A percentile compares a stretch with the other conserved stretches of the same genome.
Conservation (phyloP, 2,113 vertebrate species). For the Hylia prasina region DNA sequence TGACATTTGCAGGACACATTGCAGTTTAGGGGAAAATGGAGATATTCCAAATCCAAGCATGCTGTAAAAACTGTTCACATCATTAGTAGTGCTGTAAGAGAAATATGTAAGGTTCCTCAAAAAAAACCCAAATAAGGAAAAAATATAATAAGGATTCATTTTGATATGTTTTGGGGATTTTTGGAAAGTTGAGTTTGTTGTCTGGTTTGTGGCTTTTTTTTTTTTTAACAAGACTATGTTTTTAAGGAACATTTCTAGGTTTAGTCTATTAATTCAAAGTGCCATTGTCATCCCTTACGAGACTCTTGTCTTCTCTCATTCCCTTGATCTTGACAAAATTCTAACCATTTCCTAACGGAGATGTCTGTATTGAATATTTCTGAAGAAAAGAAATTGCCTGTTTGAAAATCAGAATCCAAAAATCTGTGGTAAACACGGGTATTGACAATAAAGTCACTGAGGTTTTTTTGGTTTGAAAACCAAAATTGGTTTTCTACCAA, state of each 20-base stretch:
- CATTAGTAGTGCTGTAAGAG: background rate
- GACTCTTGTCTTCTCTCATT: background rate
- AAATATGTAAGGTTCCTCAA: background rate
- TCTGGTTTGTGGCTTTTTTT: background rate
- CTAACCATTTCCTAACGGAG: background rate
- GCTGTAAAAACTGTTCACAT: background rate
- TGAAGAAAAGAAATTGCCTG: background rate
- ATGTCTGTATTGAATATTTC: background rate
- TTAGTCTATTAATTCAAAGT: background rate
- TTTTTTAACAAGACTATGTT: background rate
- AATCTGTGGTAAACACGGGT: background rate
- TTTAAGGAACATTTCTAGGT: background rate
- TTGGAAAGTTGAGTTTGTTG: accelerated
- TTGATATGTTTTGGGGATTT: background rate
- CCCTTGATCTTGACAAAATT: background rate
- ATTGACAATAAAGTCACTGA: background rate
- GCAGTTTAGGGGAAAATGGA: background rate
- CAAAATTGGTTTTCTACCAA: too few species aligned
- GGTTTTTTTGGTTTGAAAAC: background rate
- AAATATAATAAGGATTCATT: background rate
- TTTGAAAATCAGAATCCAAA: background rate
- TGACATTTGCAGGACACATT: background rate
- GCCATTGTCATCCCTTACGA: background rate
- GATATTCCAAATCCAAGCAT: background rate
- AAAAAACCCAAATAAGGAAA: background rate